Percentiles rank a stretch among this genome's conserved stretches.
phyloP scores from a whole-genome alignment of 2,797 vertebrate species.

The Eospalax fontanierii region DNA sequence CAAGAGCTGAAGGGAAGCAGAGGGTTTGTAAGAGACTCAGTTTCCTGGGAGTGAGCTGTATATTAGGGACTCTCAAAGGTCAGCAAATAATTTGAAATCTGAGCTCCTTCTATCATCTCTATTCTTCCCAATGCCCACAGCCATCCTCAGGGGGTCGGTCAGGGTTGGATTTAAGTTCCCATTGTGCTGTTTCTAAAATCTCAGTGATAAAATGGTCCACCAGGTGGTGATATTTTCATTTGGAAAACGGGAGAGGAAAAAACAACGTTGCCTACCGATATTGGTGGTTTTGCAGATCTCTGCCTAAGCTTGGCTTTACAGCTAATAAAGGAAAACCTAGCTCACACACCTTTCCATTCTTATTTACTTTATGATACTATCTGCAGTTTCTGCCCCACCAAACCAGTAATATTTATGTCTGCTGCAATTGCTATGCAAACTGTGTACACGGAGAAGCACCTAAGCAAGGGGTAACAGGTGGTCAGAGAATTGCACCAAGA shows the following conservation, averaged over 20 bases:
- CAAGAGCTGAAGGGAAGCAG: neutral
- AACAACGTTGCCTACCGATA: constrained; percentile 18
- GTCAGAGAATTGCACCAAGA: neutral
- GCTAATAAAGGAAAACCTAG: constrained; percentile 61
- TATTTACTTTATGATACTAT: constrained; percentile 46
- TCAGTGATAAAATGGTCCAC: constrained; percentile 17
- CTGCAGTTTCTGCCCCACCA: neutral
- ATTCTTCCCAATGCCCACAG: neutral
- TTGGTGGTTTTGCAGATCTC: constrained; percentile 59
- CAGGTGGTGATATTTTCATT: constrained; percentile 84
- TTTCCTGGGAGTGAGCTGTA: neutral
- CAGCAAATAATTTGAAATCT: constrained; percentile 62
- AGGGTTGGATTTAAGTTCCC: neutral
- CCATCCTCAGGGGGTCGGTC: neutral
- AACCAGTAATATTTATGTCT: neutral
- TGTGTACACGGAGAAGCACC: neutral
- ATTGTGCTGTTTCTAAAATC: neutral
- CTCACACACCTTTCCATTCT: constrained; percentile 1
- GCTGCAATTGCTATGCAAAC: neutral
- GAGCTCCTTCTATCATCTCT: constrained; percentile 26
- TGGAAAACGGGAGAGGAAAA: neutral
- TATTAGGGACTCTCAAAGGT: constrained; percentile 14
- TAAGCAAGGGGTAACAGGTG: accelerated
- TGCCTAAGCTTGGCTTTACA: constrained; percentile 62
- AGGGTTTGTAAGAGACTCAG: neutral